Percentiles rank a stretch among this genome's conserved stretches.
Conservation (phyloP, 2,113 vertebrate genomes). For the Haplotaxodon microlepis region DNA sequence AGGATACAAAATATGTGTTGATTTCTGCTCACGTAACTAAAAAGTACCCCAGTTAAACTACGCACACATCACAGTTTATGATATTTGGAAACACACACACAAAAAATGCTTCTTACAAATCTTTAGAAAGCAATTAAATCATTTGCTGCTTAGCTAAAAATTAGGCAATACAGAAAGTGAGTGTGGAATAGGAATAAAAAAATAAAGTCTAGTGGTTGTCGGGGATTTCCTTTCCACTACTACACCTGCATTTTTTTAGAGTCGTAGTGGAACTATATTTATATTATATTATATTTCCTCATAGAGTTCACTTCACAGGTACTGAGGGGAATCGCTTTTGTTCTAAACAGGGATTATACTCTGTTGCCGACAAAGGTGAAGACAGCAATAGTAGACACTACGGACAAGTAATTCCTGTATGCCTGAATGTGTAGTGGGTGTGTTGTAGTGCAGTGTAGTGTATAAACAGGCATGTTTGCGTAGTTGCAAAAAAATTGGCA, state of each 20-base stretch:
- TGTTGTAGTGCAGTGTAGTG: neutral
- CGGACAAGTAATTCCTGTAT: neutral
- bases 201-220: neutral
- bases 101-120: neutral
- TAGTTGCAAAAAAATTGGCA: neutral
- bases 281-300: neutral
- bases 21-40: neutral
- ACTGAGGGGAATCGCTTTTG: neutral
- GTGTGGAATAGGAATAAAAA: neutral
- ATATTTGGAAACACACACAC: neutral
- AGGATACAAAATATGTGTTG: neutral
- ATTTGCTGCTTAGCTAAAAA: slow-evolving; percentile 7
- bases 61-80: neutral
- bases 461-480: neutral
- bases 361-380: neutral
- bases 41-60: neutral
- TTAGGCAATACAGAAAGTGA: slow-evolving; percentile 9
- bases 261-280: neutral
- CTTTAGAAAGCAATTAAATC: slow-evolving; percentile 21
- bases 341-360: neutral
- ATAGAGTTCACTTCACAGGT: neutral
- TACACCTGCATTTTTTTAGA: neutral
- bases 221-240: neutral
- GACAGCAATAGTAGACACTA: neutral
- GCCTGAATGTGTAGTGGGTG: neutral